Percentiles rank a stretch among this genome's conserved stretches.
These are phyloP conservation scores for Nebria ingens DNA, from an alignment of 1,140 invertebrate species.

Conservation along the genomic window DNA sequence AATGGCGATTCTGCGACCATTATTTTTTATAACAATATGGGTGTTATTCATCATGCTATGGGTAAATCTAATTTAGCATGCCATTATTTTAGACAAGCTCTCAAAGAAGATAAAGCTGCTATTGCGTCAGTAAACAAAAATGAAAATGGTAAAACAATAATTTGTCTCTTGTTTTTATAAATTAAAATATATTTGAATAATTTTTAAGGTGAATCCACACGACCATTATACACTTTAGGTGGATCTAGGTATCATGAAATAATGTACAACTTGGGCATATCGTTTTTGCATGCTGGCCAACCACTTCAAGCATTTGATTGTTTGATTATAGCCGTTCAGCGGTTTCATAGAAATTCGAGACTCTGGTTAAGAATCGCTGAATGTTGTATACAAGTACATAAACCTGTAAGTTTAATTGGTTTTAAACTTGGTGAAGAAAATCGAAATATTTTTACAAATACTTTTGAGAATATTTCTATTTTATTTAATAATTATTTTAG, in stretches of 20 bases:
- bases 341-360: constrained; percentile 77
- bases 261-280: constrained; percentile 85
- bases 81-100: constrained; percentile 74
- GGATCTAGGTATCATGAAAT: constrained; percentile 61
- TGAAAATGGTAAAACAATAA: constrained; percentile 33
- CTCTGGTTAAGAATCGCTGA: constrained; percentile 90
- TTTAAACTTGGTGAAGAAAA: too few species aligned
- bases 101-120: constrained; percentile 65
- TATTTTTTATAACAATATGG: constrained; percentile 83
- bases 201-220: constrained; percentile 21
- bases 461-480: too few species aligned
- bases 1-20: constrained; percentile 54
- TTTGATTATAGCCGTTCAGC: constrained; percentile 75
- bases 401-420: constrained; percentile 53
- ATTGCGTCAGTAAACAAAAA: constrained; percentile 32
- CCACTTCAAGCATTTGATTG: constrained; percentile 81
- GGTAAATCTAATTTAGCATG: constrained; percentile 77
- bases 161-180: constrained; percentile 11
- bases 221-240: constrained; percentile 46
- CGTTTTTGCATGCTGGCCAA: constrained; percentile 70
- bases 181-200: too few species aligned
- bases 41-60: constrained; percentile 75
- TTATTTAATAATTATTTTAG: too few species aligned
- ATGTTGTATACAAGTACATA: constrained; percentile 70
- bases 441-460: too few species aligned